Conservation (phyloP, 2,113 vertebrate species). For the Notechis scutatus region DNA sequence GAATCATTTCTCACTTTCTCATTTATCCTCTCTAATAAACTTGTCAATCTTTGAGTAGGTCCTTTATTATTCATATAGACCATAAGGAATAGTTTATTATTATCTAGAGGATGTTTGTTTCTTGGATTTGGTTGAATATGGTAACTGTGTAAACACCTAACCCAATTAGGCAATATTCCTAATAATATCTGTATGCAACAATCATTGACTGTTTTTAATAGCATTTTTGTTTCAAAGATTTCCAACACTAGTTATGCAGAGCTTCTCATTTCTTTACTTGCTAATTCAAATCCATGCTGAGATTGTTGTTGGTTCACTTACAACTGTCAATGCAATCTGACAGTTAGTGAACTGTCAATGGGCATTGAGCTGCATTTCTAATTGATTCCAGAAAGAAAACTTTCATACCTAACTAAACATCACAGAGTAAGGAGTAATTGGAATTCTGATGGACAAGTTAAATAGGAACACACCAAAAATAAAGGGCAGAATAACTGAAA, state of each 20-base stretch:
- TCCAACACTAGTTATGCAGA: not conserved
- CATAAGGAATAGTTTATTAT: not conserved
- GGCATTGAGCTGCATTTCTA: not conserved
- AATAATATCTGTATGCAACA: not conserved
- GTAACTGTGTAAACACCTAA: not conserved
- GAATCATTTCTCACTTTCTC: not conserved
- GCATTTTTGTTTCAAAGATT: conserved; percentile 1
- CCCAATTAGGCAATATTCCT: not conserved
- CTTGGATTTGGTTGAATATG: not conserved
- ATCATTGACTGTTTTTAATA: conserved; percentile 15
- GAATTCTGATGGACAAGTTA: not conserved
- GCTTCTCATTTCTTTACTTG: conserved; percentile 1
- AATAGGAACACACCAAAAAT: not conserved
- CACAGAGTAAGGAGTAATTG: conserved; percentile 7
- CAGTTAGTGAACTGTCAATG: conserved; percentile 9
- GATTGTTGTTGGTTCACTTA: not conserved
- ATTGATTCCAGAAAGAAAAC: not conserved
- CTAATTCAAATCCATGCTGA: not conserved
- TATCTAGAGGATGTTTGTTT: not conserved
- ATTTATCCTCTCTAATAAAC: not conserved
- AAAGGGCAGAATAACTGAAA: not conserved
- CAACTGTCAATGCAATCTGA: not conserved
- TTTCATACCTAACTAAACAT: conserved; percentile 9
- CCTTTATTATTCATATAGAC: not conserved
- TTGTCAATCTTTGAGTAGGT: not conserved